These are phyloP conservation scores for Pachyseris speciosa DNA, from an alignment of 64 coral and sea anemone genomes.

Conservation along the genomic window DNA sequence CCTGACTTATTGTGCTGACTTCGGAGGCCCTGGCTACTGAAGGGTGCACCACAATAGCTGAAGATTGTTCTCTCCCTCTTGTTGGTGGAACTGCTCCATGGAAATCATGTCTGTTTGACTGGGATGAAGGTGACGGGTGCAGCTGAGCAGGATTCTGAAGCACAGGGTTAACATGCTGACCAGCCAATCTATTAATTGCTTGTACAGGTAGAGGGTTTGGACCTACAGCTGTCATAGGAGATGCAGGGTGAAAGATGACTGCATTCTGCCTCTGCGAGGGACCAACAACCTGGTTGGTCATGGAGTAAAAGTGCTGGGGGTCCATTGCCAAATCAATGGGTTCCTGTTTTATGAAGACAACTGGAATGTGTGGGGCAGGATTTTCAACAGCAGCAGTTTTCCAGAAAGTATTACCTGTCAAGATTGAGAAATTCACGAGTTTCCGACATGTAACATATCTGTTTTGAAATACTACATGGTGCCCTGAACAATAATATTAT, in stretches of 20 bases:
- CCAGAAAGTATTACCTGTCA: background rate
- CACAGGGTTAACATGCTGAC: background rate
- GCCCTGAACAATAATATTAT: background rate
- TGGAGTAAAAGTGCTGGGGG: background rate
- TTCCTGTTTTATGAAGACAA: slow-evolving; percentile 15
- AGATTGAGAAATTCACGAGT: background rate
- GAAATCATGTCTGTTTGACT: background rate
- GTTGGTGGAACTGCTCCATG: background rate
- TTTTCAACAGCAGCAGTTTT: background rate
- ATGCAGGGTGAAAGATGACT: background rate
- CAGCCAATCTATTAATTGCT: too few relatives aligned
- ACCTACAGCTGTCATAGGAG: background rate
- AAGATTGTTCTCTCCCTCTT: background rate
- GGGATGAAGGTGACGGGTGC: background rate
- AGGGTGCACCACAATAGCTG: background rate
- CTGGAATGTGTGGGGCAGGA: background rate
- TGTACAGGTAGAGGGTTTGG: background rate
- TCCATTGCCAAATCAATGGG: background rate
- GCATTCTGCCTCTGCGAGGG: background rate
- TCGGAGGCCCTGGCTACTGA: background rate
- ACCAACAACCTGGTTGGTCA: background rate
- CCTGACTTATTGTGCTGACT: background rate
- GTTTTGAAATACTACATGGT: too few relatives aligned
- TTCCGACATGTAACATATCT: background rate
- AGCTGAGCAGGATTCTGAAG: background rate